Conservation (phyloP, 2,113 vertebrate species). For the Leucoraja erinaceus region DNA sequence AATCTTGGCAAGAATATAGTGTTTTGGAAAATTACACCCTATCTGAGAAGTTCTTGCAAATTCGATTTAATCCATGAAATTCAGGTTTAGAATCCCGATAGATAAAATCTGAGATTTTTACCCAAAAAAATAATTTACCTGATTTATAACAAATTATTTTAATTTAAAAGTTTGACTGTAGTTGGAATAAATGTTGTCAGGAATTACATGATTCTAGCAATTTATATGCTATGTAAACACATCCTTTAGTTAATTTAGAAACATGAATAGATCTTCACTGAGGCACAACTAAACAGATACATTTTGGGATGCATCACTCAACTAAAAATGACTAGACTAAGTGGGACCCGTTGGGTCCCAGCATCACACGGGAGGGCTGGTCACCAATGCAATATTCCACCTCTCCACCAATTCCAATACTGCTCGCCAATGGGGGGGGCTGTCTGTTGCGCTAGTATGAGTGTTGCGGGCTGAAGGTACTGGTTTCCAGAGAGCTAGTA, state of each 20-base stretch:
- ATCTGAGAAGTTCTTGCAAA: not conserved
- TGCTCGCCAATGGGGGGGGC: too few species aligned
- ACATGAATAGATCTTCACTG: not conserved
- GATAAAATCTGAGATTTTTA: not conserved
- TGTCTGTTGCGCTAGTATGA: too few species aligned
- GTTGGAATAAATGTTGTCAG: not conserved
- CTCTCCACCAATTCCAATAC: too few species aligned
- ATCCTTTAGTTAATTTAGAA: not conserved
- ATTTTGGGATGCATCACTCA: not conserved
- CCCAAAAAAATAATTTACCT: not conserved
- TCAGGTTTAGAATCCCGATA: not conserved
- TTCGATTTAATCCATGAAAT: not conserved
- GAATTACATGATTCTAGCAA: not conserved
- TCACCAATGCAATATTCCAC: too few species aligned
- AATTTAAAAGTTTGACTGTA: not conserved
- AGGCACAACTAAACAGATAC: not conserved
- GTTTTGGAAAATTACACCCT: not conserved
- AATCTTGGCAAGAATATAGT: not conserved
- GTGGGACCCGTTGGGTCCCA: too few species aligned
- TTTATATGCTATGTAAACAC: not conserved
- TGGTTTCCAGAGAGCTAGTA: too few species aligned
- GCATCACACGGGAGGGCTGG: too few species aligned
- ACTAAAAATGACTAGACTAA: not conserved
- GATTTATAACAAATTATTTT: not conserved
- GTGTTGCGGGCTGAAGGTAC: too few species aligned